These are phyloP conservation scores for Phrynosoma platyrhinos DNA, from an alignment of 2,113 vertebrate genomes.

Conservation along the genomic window DNA sequence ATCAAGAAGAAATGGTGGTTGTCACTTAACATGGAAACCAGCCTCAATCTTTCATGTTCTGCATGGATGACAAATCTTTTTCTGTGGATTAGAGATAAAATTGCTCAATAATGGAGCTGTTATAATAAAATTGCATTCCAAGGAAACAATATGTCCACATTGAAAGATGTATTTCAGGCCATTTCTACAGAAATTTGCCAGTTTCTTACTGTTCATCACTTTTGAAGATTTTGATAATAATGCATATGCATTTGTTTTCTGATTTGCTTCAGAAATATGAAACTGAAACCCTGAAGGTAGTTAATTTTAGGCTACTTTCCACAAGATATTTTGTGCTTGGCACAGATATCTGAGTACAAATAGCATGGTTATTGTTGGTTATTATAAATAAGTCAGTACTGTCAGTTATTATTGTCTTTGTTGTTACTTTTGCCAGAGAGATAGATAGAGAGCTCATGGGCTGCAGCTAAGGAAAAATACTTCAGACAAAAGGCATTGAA, in stretches of 20 bases:
- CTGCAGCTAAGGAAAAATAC: background rate
- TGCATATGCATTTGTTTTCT: background rate
- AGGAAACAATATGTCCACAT: background rate
- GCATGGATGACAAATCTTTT: constrained; percentile 14
- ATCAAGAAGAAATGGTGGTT: constrained; percentile 16
- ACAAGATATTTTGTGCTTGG: background rate
- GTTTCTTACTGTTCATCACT: too few species aligned
- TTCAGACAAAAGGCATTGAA: background rate
- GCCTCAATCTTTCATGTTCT: background rate
- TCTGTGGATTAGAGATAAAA: background rate
- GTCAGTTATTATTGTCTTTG: background rate
- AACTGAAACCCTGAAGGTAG: background rate
- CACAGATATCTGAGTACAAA: background rate
- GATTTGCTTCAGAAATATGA: background rate
- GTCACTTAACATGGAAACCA: background rate
- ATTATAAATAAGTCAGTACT: background rate
- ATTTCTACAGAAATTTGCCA: background rate
- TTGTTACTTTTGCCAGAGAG: background rate
- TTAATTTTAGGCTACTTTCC: background rate
- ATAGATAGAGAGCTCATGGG: background rate
- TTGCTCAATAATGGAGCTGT: background rate
- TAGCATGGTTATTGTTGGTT: background rate
- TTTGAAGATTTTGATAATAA: background rate
- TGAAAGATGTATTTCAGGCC: background rate
- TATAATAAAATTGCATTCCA: background rate